These are phyloP conservation scores for Alloplasta piceator DNA, from an alignment of 2,888 invertebrate genomes.

Conservation along the genomic window DNA sequence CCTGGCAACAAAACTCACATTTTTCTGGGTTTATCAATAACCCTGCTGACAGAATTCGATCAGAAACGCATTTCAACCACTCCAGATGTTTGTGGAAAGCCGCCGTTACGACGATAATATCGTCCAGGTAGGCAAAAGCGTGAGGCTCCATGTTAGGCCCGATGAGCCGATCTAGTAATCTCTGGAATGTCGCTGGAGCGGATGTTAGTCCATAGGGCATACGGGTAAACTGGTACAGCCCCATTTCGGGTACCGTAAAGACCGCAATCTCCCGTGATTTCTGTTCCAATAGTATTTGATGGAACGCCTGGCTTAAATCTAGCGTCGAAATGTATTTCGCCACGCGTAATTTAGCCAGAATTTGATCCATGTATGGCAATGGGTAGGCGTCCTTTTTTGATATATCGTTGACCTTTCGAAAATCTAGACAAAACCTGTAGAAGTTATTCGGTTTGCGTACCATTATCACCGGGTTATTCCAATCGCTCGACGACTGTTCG, in stretches of 20 bases:
- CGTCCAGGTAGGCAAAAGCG: slow-evolving; percentile 21
- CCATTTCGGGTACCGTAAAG: background rate
- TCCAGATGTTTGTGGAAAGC: slow-evolving; percentile 8
- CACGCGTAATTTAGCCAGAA: slow-evolving; percentile 69
- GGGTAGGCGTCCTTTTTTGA: too few relatives aligned
- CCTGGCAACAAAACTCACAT: slow-evolving; percentile 22
- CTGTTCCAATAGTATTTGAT: background rate
- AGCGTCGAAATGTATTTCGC: background rate
- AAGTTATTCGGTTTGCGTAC: slow-evolving; percentile 18
- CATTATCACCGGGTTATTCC: slow-evolving; percentile 1
- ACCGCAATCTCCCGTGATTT: background rate
- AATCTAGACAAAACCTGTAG: slow-evolving; percentile 29
- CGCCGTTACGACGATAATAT: slow-evolving; percentile 13
- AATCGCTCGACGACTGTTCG: background rate
- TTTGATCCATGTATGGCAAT: slow-evolving; percentile 54
- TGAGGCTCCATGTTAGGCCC: slow-evolving; percentile 27
- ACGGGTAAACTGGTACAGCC: slow-evolving; percentile 2
- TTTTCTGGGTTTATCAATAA: slow-evolving; percentile 28
- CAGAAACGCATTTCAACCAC: slow-evolving; percentile 16
- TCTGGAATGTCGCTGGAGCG: slow-evolving; percentile 1
- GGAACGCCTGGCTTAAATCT: background rate
- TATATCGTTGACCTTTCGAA: too few relatives aligned
- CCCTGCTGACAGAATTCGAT: slow-evolving; percentile 11
- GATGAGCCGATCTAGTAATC: background rate
- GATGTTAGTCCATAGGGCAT: background rate